These are phyloP conservation scores for Pachyramphus minor DNA, from an alignment of 2,113 vertebrate species.

Conservation along the genomic window DNA sequence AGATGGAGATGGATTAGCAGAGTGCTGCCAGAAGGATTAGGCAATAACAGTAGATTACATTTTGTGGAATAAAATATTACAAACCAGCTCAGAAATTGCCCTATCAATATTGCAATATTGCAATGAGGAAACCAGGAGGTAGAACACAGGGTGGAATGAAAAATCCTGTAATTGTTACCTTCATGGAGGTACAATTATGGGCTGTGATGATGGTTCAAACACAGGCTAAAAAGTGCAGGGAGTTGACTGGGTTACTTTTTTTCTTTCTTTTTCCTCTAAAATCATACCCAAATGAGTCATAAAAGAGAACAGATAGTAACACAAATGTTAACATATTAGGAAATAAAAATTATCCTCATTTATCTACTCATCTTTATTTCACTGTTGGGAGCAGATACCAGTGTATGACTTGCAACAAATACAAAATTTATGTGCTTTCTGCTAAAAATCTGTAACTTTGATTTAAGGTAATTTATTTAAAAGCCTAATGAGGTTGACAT, in stretches of 20 bases:
- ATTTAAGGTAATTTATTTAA: slow-evolving; percentile 44
- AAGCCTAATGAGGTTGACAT: slow-evolving; percentile 50
- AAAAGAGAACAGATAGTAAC: neutral
- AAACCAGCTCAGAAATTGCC: neutral
- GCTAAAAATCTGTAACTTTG: slow-evolving; percentile 51
- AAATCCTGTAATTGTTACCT: neutral
- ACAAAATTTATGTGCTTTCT: slow-evolving; percentile 19
- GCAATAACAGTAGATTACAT: neutral
- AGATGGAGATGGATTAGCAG: neutral
- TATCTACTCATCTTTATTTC: slow-evolving; percentile 34
- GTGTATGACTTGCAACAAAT: slow-evolving; percentile 13
- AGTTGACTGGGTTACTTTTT: neutral
- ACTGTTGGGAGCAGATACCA: neutral
- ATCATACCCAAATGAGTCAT: neutral
- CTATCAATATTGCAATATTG: neutral
- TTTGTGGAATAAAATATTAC: neutral
- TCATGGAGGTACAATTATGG: neutral
- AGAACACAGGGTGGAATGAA: neutral
- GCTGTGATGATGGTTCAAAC: neutral
- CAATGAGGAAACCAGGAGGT: neutral
- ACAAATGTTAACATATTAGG: neutral
- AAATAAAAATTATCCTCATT: neutral
- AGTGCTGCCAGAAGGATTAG: neutral
- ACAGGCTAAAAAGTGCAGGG: neutral
- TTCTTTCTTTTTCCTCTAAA: neutral